Evolutionary conservation across 2,797 vertebrate species (phyloP).

Genomic region (Sebastes jordani): DNA sequence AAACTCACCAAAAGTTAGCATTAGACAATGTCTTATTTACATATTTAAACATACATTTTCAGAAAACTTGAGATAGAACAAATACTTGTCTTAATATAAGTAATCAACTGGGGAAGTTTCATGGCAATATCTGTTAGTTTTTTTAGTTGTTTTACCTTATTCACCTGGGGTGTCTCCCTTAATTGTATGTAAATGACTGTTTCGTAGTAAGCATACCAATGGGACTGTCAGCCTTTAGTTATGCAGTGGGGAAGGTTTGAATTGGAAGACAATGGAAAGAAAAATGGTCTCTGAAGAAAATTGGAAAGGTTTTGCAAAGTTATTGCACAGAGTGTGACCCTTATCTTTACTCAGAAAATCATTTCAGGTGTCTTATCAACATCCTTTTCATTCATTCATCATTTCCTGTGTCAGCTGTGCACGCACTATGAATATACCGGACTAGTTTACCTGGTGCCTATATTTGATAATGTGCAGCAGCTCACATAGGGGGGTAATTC

Average conservation of each 20-base stretch:
- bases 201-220: background rate
- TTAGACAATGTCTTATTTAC: too few species aligned
- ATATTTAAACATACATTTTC: too few species aligned
- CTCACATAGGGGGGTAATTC: background rate
- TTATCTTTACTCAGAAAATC: constrained; percentile 55
- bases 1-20: too few species aligned
- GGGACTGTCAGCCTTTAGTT: background rate
- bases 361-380: constrained; percentile 51
- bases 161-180: background rate
- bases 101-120: too few species aligned
- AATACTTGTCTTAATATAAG: too few species aligned
- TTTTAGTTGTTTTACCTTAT: background rate
- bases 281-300: constrained; percentile 22
- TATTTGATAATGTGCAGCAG: constrained; percentile 8
- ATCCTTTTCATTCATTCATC: constrained; percentile 53
- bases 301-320: constrained; percentile 24
- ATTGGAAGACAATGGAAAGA: background rate
- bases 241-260: background rate
- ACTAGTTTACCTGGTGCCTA: background rate
- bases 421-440: background rate
- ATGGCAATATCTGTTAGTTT: too few species aligned
- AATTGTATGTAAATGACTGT: background rate
- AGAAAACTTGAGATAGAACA: too few species aligned
- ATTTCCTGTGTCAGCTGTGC: constrained; percentile 34
- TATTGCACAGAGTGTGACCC: constrained; percentile 39